Conservation (phyloP, 2,797 vertebrate genomes). For the Paratrypauchen microcephalus region DNA sequence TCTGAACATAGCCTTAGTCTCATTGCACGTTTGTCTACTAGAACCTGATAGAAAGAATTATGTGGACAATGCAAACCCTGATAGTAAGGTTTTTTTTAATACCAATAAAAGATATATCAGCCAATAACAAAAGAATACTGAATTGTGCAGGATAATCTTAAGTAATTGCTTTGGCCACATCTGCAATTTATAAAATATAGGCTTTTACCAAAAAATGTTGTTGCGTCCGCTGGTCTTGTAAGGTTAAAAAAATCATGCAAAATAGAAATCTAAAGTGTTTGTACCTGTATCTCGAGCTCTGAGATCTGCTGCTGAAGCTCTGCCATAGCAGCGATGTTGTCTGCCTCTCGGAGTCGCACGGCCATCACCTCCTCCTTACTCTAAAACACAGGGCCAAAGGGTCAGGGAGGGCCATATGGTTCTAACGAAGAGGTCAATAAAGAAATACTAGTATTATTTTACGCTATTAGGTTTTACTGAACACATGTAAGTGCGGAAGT, state of each 20-base stretch:
- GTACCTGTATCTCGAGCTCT: slow-evolving; percentile 97
- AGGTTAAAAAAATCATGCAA: too few species aligned
- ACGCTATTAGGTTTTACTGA: too few species aligned
- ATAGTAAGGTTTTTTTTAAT: neutral
- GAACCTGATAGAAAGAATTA: neutral
- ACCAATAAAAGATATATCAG: neutral
- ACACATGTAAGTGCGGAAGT: too few species aligned
- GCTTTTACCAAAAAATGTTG: too few species aligned
- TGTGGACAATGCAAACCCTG: neutral
- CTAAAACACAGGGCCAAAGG: slow-evolving; percentile 64
- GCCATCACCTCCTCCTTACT: slow-evolving; percentile 98
- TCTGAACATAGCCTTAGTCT: too few species aligned
- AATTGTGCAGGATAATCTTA: too few species aligned
- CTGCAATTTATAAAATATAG: too few species aligned
- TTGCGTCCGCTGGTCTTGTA: too few species aligned
- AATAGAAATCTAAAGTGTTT: neutral
- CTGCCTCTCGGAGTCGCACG: slow-evolving; percentile 92
- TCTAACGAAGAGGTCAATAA: neutral
- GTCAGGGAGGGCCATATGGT: neutral
- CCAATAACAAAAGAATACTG: neutral
- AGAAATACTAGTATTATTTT: neutral
- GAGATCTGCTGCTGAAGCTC: slow-evolving; percentile 96
- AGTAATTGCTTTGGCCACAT: too few species aligned
- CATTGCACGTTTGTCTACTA: neutral
- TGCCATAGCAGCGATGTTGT: slow-evolving; percentile 96